phyloP scores from a whole-genome alignment of 2,797 vertebrate species.

The Aphelocoma californica region DNA sequence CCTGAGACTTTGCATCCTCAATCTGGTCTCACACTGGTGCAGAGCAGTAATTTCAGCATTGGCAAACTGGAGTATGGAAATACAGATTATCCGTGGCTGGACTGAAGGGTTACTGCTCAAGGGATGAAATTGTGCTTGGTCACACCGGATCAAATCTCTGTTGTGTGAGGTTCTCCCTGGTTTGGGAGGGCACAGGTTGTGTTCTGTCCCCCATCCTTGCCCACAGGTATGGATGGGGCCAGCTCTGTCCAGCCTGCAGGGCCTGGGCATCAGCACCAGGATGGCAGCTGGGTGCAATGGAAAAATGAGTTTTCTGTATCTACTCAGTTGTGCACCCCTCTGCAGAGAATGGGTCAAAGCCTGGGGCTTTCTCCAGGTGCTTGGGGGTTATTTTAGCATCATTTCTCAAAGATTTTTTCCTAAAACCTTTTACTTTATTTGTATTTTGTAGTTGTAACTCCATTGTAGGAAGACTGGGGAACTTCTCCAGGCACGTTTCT shows the following conservation, averaged over 20 bases:
- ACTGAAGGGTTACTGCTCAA: accelerated
- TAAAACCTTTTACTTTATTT: neutral
- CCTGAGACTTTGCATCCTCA: neutral
- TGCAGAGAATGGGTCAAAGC: too few species aligned
- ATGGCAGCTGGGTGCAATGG: too few species aligned
- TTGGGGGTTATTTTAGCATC: neutral
- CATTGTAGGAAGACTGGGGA: neutral
- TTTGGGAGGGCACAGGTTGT: too few species aligned
- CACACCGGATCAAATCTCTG: accelerated
- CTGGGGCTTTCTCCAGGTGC: neutral
- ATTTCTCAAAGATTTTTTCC: constrained; percentile 7
- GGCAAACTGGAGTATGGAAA: neutral
- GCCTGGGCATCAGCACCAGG: neutral
- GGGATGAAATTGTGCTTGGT: neutral
- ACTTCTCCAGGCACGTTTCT: constrained; percentile 27
- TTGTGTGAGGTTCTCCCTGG: neutral
- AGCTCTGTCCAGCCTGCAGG: accelerated
- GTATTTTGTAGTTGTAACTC: constrained; percentile 34
- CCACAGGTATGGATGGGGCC: accelerated
- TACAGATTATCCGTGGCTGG: accelerated
- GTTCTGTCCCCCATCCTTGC: neutral
- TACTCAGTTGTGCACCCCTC: accelerated
- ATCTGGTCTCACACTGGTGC: accelerated
- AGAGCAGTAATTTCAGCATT: neutral
- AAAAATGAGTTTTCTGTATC: accelerated